Evolutionary conservation across 2,113 vertebrate genomes (phyloP).

Genomic region (Chaetops frenatus): DNA sequence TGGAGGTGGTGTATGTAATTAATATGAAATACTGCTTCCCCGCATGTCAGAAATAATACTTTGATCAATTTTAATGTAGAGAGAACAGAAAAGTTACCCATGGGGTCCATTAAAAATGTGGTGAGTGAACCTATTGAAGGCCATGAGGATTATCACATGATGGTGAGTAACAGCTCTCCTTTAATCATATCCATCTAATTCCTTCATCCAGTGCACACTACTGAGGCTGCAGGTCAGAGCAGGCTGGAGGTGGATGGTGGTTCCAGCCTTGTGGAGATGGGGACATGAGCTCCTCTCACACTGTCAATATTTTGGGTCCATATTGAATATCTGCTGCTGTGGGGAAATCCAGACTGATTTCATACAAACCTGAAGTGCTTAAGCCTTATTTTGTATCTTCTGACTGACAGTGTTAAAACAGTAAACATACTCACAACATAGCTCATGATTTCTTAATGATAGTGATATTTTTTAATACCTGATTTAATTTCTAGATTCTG

Average conservation of each 20-base stretch:
- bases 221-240: not conserved
- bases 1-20: not conserved
- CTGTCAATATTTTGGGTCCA: not conserved
- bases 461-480: not conserved
- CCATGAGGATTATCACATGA: constrained; percentile 98
- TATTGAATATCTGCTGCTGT: not conserved
- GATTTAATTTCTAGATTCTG: not conserved
- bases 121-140: constrained; percentile 97
- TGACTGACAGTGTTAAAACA: not conserved
- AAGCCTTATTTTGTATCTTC: not conserved
- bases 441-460: not conserved
- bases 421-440: not conserved
- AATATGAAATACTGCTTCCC: not conserved
- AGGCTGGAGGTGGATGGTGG: not conserved
- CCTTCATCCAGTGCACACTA: not conserved
- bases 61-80: constrained; percentile 75
- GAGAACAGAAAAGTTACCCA: constrained; percentile 97
- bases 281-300: not conserved
- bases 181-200: not conserved
- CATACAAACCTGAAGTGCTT: not conserved
- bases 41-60: not conserved
- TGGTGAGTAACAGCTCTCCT: constrained; percentile 76
- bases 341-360: not conserved
- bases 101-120: constrained; percentile 99
- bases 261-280: not conserved